These are phyloP conservation scores for Chloroceryle amazona DNA, from an alignment of 2,797 vertebrate species.

Conservation along the genomic window DNA sequence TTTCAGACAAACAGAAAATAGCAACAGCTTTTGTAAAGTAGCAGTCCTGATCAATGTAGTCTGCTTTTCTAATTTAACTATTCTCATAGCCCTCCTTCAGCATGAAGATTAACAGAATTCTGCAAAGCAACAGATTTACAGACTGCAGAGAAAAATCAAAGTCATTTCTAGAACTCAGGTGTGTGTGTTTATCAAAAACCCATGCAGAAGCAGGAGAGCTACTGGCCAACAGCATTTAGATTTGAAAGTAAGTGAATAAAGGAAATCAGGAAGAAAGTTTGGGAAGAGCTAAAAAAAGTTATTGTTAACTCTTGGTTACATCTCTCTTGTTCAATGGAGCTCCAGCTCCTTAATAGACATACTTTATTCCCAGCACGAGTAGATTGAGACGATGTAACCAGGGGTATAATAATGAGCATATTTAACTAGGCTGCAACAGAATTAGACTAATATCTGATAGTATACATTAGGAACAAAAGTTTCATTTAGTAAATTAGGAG, in stretches of 20 bases:
- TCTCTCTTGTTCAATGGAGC: neutral
- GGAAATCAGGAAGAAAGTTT: neutral
- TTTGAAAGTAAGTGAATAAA: neutral
- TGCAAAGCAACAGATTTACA: neutral
- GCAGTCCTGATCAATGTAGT: neutral
- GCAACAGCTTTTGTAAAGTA: neutral
- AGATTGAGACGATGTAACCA: neutral
- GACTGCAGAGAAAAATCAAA: neutral
- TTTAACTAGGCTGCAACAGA: neutral
- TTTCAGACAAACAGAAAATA: neutral
- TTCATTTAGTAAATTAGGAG: constrained; percentile 3
- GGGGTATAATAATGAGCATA: neutral
- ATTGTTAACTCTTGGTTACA: neutral
- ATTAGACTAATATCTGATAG: neutral
- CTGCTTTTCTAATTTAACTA: neutral
- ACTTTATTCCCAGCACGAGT: neutral
- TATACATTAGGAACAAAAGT: neutral
- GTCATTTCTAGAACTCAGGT: neutral
- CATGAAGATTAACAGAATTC: neutral
- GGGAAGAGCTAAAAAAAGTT: neutral
- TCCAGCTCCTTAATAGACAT: neutral
- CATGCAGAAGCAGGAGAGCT: neutral
- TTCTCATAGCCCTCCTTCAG: neutral
- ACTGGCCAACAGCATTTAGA: neutral
- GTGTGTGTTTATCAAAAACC: neutral